phyloP scores from a whole-genome alignment of 1,140 invertebrate genomes.

The Kradibia gibbosae region DNA sequence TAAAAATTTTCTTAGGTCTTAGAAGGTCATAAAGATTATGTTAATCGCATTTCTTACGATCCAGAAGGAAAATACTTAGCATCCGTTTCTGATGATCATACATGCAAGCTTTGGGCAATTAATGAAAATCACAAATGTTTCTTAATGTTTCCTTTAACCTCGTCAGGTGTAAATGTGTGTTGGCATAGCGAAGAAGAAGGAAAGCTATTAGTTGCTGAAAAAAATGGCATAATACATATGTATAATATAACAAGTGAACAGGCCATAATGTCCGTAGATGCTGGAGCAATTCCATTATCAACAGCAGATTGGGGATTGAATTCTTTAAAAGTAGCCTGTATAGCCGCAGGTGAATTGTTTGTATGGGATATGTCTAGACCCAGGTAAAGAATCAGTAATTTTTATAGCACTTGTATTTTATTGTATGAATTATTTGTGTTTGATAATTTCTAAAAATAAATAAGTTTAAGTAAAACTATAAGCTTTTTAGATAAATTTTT shows the following conservation, averaged over 20 bases:
- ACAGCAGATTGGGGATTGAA: constrained; percentile 83
- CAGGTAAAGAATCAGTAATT: constrained; percentile 65
- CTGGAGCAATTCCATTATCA: constrained; percentile 76
- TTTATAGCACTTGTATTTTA: constrained; percentile 12
- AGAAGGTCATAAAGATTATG: constrained; percentile 79
- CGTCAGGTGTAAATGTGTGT: constrained; percentile 79
- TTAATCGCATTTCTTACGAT: constrained; percentile 82
- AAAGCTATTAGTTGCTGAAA: constrained; percentile 84
- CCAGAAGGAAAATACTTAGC: constrained; percentile 79
- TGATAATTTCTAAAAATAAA: no score
- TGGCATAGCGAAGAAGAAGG: constrained; percentile 81
- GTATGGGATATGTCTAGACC: constrained; percentile 78
- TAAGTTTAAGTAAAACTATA: constrained; percentile 49
- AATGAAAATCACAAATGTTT: constrained; percentile 73
- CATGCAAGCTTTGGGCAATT: constrained; percentile 80
- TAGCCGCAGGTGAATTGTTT: constrained; percentile 77
- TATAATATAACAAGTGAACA: constrained; percentile 81
- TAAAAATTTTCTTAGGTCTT: constrained; percentile 70
- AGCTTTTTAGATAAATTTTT: neutral
- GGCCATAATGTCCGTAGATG: constrained; percentile 81
- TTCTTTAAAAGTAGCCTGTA: constrained; percentile 76
- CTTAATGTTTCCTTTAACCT: constrained; percentile 78
- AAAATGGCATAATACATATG: constrained; percentile 81
- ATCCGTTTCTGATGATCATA: constrained; percentile 84
- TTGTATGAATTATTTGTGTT: neutral